These are phyloP conservation scores for Bubalus kerabau DNA, from an alignment of 2,113 vertebrate species.

Conservation along the genomic window DNA sequence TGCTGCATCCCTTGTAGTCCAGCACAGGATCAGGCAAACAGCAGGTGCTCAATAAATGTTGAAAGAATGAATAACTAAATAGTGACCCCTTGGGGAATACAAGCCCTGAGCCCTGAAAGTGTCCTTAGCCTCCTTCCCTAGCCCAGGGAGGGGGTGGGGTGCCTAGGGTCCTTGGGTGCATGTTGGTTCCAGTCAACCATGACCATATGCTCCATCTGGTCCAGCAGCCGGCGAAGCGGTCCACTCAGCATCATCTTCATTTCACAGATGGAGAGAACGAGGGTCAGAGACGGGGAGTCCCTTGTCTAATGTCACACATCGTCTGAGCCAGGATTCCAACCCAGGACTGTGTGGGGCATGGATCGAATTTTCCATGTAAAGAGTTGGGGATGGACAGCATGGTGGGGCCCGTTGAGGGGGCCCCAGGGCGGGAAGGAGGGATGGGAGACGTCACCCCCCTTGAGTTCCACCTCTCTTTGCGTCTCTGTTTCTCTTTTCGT, in stretches of 20 bases:
- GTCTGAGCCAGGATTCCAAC: background rate
- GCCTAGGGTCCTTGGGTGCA: fast-evolving
- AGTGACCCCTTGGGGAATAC: background rate
- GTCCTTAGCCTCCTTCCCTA: background rate
- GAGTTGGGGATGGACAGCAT: background rate
- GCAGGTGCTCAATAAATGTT: background rate
- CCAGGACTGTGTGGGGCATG: fast-evolving
- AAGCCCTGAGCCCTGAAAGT: background rate
- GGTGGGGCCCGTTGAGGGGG: background rate
- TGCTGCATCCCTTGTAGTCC: background rate
- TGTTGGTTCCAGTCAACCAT: background rate
- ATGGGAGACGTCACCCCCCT: fast-evolving
- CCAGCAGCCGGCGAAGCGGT: background rate
- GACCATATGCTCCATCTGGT: background rate
- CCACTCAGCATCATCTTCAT: fast-evolving
- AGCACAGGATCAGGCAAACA: background rate
- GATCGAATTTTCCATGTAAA: background rate
- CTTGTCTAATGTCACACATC: background rate
- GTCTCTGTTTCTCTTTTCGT: background rate
- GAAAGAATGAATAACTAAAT: background rate
- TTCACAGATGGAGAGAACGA: background rate
- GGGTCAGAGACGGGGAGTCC: background rate
- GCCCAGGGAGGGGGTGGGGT: background rate
- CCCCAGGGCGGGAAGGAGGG: background rate
- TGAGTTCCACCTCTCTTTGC: background rate